Evolutionary conservation across 2,888 invertebrate species (phyloP).

Genomic region (Papilio protenor): DNA sequence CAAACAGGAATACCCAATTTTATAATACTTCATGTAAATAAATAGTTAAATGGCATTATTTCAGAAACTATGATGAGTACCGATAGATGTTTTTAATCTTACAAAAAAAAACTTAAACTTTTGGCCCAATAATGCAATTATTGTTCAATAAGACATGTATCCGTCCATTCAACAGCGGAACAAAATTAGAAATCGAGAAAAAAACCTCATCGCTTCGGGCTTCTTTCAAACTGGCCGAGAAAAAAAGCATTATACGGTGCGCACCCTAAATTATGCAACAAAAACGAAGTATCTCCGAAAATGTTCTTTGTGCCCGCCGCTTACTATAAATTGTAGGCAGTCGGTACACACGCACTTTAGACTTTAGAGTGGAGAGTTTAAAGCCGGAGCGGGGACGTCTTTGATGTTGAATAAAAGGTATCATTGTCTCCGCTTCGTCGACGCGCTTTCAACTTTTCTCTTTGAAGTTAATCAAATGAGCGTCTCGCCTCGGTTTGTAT

Average conservation of each 20-base stretch:
- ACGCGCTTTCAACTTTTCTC: conserved; percentile 72
- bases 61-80: not conserved
- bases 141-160: conserved; percentile 5
- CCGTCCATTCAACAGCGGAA: conserved; percentile 17
- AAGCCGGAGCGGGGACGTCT: conserved; percentile 64
- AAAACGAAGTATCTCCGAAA: conserved; percentile 54
- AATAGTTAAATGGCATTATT: not conserved
- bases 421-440: conserved; percentile 73
- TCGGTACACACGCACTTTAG: conserved; percentile 50
- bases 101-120: not conserved
- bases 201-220: conserved; percentile 24
- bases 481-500: conserved; percentile 66
- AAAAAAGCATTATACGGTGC: conserved; percentile 47
- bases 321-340: conserved; percentile 56
- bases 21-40: not conserved
- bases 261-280: conserved; percentile 58
- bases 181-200: conserved; percentile 30
- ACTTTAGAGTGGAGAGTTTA: conserved; percentile 59
- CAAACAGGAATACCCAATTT: not conserved
- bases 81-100: not conserved
- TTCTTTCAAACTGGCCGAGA: conserved; percentile 41
- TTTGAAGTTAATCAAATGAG: conserved; percentile 78
- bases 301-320: conserved; percentile 54
- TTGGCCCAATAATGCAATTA: not conserved
- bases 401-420: conserved; percentile 77